A percentile compares a stretch with the other conserved stretches of the same genome.
phyloP scores from a whole-genome alignment of 1,140 invertebrate species.

The Diorhabda carinulata region DNA sequence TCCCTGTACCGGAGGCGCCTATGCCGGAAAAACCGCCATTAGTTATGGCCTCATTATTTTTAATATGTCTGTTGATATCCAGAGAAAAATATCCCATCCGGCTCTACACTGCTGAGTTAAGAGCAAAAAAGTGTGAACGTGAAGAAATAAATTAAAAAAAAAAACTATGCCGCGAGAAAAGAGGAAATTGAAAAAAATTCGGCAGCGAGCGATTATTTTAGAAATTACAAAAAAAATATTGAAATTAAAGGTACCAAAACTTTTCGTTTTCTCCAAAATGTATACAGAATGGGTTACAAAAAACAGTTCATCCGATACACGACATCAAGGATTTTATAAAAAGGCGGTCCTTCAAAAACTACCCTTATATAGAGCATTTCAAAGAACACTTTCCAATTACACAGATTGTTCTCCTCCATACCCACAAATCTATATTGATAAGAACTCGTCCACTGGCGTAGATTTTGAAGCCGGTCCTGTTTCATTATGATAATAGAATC shows the following conservation, averaged over 20 bases:
- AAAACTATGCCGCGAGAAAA: slow-evolving; percentile 1
- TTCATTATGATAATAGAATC: too few relatives aligned
- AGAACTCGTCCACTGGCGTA: too few relatives aligned
- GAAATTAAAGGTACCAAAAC: not conserved
- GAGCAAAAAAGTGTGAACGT: slow-evolving; percentile 3
- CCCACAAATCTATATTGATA: too few relatives aligned
- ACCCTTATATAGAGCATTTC: too few relatives aligned
- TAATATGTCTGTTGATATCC: slow-evolving; percentile 19
- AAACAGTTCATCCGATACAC: too few relatives aligned
- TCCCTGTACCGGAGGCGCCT: not conserved
- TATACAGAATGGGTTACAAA: too few relatives aligned
- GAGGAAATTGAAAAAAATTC: not conserved
- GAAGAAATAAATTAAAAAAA: slow-evolving; percentile 7
- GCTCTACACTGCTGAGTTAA: not conserved
- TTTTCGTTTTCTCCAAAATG: too few relatives aligned
- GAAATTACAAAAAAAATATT: not conserved
- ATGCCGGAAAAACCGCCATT: slow-evolving; percentile 8
- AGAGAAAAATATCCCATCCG: not conserved
- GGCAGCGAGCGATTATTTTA: not conserved
- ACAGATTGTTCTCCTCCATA: too few relatives aligned
- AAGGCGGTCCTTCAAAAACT: too few relatives aligned
- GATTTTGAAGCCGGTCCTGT: too few relatives aligned
- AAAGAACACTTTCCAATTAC: too few relatives aligned
- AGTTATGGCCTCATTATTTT: slow-evolving; percentile 19
- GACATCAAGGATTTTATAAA: too few relatives aligned